Base-by-base conservation (phyloP, 2,888 invertebrate species). In the Glyphotaelius pellucidus region DNA sequence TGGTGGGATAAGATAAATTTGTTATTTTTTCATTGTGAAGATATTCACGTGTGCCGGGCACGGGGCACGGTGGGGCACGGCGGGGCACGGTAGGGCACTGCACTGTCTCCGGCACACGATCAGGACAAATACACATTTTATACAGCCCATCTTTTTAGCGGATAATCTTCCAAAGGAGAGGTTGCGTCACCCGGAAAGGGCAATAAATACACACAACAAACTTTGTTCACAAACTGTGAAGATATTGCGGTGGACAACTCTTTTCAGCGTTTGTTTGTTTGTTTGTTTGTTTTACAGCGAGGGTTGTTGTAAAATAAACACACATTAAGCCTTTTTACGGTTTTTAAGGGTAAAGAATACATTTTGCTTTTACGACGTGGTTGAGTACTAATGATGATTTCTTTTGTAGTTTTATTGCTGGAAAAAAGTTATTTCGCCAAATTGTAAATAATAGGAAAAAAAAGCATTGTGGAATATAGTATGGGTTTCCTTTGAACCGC, bases 21-120 rank as follows among this genome's bases (percentile, higher is more conserved):
- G 90, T 91, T 91, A 91, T 85, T 91, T 92, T 92, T 84, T 84
- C 87, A 90, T 83, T 90, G 88, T 87, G 79, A 80, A 79, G 88
- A 91, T 35, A 87, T 87, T 89, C 92, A 90, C 92, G 91, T 85
- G 92, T 84, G 87, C 42, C 86, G 31, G 31, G 81, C 67, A 88
- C 47, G 52, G 67, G 25, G 67, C 25, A 19, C 25, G 15, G 47
- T 15, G 67, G 91, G 79, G 92, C 79, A 81, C 38, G 79, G 38
- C 47, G 35, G 84, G 52, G 67, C 81, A 42, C 83, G 81, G 81
- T 67, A 83, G 84, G n/a, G 19, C 81, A n/a, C 38, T 42, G 90
- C 91, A 90, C 85, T 92, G 88, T 90, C 90, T 86, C 79, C 86
- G 91, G 89, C 92, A 92, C 92, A 90, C 92, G 91, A 47, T 88